Conservation (phyloP, 1,140 invertebrate genomes). For the honey bee (Apis mellifera) region Amel_HAv3.1 CM009941.2:13616001-13616500, state of each 20-base stretch:
- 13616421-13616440: constrained; percentile 49
- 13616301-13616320: not conserved
- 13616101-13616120: not conserved
- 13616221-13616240: not conserved
- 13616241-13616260: not conserved
- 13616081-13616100: constrained; percentile 3
- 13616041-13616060: too few relatives aligned
- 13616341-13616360: not conserved
- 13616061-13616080: constrained; percentile 27
- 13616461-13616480: not conserved
- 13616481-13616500: not conserved
- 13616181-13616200: not conserved
- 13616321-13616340: not conserved
- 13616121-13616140: not conserved
- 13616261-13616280: not conserved
- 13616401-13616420: constrained; percentile 58
- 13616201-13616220: not conserved
- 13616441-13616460: constrained; percentile 35
- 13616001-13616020: too few relatives aligned
- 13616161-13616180: too few relatives aligned
- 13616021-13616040: not conserved
- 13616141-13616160: too few relatives aligned
- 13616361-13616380: constrained; percentile 51
- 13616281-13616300: not conserved
- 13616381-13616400: constrained; percentile 69